Evolutionary conservation across 2,888 invertebrate species (phyloP), one percentile per base, ranked within the genome.

Genomic region (Acanthococcus lagerstroemiae): DNA sequence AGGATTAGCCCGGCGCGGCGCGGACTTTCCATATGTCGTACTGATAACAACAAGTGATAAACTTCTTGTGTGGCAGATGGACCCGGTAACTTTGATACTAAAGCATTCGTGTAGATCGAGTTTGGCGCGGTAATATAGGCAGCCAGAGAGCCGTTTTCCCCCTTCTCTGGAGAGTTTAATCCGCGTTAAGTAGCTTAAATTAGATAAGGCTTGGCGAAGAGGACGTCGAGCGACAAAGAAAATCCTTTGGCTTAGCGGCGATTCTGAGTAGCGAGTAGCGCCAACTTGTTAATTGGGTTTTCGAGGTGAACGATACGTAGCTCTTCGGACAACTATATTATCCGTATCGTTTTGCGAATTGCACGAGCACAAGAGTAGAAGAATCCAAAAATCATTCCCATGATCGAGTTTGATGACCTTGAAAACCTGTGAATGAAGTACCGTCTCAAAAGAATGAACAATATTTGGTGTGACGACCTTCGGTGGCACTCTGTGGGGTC

Each of bases 21-120:
- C 50, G 21, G 21, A 19, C 19, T 44, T n/a, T 60, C 48, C 60
- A 60, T 60, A 60, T 60, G 60, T 60, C 60, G 60, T 17, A 48
- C 60, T 60, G 60, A 60, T 60, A 48, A 60, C 60, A 48, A 60
- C 60, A 60, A 60, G 60, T 60, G 60, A 60, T 60, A 60, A 52
- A 60, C 57, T 44, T 58, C 46, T 60, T 48, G 60, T 25, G 46
- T 17, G 60, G 60, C 60, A 60, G 60, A 60, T 60, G 60, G 60
- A 25, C 48, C 46, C 37, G 37, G 37, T 37, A 37, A 37, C n/a
- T 9, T 37, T 37, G n/a, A 37, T 37, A 37, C n/a, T 37, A 37
- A 15, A 9, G 37, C 37, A 37, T 37, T 37, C 37, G 37, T 37
- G 12, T 37, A 37, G n/a, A n/a, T n/a, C n/a, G n/a, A n/a, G n/a